Evolutionary conservation across 2,113 vertebrate genomes (phyloP).

Genomic region (Mobula birostris): DNA sequence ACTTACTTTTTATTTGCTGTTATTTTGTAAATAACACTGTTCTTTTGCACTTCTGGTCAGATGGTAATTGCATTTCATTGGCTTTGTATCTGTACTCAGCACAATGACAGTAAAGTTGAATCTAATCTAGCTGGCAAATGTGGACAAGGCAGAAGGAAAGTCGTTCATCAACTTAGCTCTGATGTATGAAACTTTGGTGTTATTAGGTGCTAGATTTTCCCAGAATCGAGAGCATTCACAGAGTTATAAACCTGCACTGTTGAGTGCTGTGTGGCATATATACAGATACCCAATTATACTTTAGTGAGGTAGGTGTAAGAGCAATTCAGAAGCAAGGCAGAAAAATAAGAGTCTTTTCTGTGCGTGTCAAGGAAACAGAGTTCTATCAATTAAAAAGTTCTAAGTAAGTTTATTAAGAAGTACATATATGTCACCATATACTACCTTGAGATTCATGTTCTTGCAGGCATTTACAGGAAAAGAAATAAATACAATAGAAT

Average conservation of each 20-base stretch:
- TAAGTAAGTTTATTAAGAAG: too few relatives aligned
- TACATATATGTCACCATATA: too few relatives aligned
- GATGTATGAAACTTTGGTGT: too few relatives aligned
- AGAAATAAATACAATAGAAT: too few relatives aligned
- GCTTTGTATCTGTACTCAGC: too few relatives aligned
- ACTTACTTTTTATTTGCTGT: too few relatives aligned
- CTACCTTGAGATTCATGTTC: too few relatives aligned
- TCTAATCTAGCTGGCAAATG: neutral
- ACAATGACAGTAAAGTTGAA: too few relatives aligned
- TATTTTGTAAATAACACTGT: too few relatives aligned
- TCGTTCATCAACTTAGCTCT: neutral
- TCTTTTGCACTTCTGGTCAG: too few relatives aligned
- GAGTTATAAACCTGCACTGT: neutral
- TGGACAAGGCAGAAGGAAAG: neutral
- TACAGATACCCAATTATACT: neutral
- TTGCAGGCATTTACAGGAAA: too few relatives aligned
- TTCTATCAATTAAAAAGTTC: neutral
- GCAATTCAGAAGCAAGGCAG: neutral
- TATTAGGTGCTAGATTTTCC: neutral
- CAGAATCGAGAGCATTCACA: neutral
- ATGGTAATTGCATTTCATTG: too few relatives aligned
- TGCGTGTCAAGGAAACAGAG: neutral
- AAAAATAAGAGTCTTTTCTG: neutral
- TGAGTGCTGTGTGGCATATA: neutral
- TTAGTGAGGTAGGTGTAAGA: neutral